These are phyloP conservation scores for Pluvialis apricaria DNA, from an alignment of 2,113 vertebrate species.

Conservation along the genomic window DNA sequence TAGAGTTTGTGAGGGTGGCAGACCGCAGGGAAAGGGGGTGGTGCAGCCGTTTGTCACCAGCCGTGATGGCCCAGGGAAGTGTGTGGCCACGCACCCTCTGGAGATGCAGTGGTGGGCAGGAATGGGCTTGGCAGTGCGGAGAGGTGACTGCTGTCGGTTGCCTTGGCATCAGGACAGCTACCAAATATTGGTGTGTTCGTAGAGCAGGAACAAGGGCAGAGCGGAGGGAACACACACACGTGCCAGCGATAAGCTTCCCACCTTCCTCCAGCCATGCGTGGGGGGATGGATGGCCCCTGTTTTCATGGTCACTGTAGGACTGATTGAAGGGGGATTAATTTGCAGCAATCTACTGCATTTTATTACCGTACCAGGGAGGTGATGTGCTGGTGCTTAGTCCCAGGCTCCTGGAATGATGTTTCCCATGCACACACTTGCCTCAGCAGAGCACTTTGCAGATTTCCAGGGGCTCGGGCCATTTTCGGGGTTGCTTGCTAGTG, in stretches of 20 bases:
- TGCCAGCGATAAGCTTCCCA: background rate
- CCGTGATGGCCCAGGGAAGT: background rate
- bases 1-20: fast-evolving
- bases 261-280: background rate
- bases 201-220: background rate
- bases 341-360: background rate
- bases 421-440: background rate
- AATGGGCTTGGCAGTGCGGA: background rate
- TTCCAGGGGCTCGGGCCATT: background rate
- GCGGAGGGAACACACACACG: background rate
- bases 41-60: background rate
- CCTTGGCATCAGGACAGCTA: background rate
- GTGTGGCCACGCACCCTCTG: background rate
- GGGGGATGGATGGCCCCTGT: background rate
- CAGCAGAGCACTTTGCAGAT: background rate
- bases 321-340: background rate
- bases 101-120: background rate
- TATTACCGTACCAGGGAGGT: background rate
- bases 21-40: background rate
- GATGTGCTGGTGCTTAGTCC: background rate
- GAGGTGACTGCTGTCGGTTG: background rate
- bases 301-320: background rate
- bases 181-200: background rate
- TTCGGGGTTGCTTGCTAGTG: background rate
- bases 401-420: background rate